Evolutionary conservation across 1,140 invertebrate species (phyloP).

Genomic region (Thaumetopoea pityocampa): DNA sequence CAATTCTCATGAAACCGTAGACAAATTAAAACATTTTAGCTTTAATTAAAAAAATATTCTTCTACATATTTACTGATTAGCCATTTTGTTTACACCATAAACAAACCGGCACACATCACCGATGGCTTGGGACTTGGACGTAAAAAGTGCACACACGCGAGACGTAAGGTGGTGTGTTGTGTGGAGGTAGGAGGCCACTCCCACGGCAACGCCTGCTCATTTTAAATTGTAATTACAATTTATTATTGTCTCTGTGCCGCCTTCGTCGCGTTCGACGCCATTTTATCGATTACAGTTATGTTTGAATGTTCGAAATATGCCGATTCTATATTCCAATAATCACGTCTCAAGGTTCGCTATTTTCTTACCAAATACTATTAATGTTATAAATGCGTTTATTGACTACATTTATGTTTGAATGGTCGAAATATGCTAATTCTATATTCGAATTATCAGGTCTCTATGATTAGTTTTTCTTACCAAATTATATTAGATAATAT

Average conservation of each 20-base stretch:
- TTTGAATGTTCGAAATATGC: constrained; percentile 16
- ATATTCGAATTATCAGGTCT: no score
- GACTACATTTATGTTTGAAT: no score
- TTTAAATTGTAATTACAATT: constrained; percentile 76
- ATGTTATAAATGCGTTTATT: no score
- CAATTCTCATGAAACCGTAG: no score
- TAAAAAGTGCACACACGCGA: constrained; percentile 64
- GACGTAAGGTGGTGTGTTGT: constrained; percentile 44
- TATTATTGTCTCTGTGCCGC: constrained; percentile 75
- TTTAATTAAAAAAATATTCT: no score
- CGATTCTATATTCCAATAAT: no score
- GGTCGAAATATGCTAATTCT: no score
- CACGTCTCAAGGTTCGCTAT: no score
- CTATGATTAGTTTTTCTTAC: no score
- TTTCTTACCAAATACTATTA: no score
- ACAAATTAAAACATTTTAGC: no score
- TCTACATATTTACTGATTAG: constrained; percentile 2
- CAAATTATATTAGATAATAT: no score
- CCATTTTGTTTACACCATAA: constrained; percentile 8
- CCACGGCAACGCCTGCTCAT: constrained; percentile 71
- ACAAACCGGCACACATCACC: constrained; percentile 14
- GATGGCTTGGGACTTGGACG: constrained; percentile 26
- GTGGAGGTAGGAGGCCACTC: constrained; percentile 59
- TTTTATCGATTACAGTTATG: constrained; percentile 61
- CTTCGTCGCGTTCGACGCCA: constrained; percentile 64